Conservation (phyloP, 2,797 vertebrate species). For the Rhinoraja longicauda region DNA sequence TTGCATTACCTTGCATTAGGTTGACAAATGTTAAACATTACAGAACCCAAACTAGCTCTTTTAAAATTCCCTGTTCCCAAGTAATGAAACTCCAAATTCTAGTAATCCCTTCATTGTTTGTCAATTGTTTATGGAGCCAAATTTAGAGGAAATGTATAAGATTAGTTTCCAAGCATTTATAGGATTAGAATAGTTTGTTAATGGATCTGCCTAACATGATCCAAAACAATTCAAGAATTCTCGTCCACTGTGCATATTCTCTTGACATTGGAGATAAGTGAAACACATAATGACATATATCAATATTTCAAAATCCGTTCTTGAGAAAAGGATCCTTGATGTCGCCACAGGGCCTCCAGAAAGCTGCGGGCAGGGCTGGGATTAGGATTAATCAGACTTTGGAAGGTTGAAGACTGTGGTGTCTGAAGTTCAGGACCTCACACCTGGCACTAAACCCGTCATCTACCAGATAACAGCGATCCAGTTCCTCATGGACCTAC, state of each 20-base stretch:
- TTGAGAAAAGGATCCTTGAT: too few species aligned
- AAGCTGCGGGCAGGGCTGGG: too few species aligned
- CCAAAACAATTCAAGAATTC: not conserved
- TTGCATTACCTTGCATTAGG: not conserved
- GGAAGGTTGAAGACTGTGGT: too few species aligned
- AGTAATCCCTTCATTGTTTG: not conserved
- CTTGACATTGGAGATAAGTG: too few species aligned
- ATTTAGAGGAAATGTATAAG: not conserved
- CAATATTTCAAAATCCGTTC: too few species aligned
- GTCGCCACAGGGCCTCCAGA: too few species aligned
- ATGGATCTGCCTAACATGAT: not conserved
- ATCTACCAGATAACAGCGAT: too few species aligned
- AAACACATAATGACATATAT: not conserved
- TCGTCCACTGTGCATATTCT: not conserved
- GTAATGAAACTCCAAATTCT: not conserved
- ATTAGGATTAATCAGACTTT: too few species aligned
- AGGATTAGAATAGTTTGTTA: not conserved
- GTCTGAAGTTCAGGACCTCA: too few species aligned
- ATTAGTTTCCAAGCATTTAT: not conserved
- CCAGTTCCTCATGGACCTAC: too few species aligned
- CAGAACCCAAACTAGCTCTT: not conserved
- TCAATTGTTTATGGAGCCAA: not conserved
- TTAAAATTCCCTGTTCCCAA: not conserved
- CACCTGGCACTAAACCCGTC: too few species aligned
- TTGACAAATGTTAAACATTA: not conserved